phyloP scores from a whole-genome alignment of 2,113 vertebrate genomes.

The Turnix velox region DNA sequence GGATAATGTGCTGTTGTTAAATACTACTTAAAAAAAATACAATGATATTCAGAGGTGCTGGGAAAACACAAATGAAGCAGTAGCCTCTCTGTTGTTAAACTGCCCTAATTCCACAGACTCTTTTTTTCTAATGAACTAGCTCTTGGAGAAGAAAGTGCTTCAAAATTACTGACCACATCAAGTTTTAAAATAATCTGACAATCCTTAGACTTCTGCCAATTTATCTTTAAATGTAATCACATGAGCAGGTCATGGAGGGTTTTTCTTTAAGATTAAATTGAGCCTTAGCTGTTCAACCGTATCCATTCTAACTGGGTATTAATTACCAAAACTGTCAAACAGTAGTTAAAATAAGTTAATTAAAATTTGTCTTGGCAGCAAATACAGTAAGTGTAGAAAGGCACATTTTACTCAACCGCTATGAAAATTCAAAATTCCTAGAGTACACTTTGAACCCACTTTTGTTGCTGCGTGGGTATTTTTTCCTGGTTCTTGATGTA shows the following conservation, averaged over 20 bases:
- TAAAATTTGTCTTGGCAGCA: conserved; percentile 32
- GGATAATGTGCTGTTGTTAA: not conserved
- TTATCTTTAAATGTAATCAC: not conserved
- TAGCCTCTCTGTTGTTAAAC: not conserved
- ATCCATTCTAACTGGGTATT: conserved; percentile 18
- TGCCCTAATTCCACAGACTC: not conserved
- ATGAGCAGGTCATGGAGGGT: not conserved
- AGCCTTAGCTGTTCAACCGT: not conserved
- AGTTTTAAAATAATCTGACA: conserved; percentile 13
- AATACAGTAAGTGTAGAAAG: not conserved
- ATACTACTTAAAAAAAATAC: not conserved
- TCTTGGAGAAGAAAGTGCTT: conserved; percentile 14
- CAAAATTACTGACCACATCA: not conserved
- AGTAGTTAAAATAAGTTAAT: conserved; percentile 26
- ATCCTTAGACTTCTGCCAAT: not conserved
- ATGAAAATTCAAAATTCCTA: not conserved
- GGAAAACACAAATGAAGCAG: not conserved
- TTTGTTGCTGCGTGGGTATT: conserved; percentile 10
- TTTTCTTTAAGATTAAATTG: conserved; percentile 2
- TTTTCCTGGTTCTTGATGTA: conserved; percentile 25
- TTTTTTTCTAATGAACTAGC: not conserved
- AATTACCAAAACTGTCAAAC: conserved; percentile 30
- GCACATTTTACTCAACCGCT: conserved; percentile 32
- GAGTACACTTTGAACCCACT: conserved; percentile 5
- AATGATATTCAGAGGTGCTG: not conserved